Base-by-base conservation (phyloP, 1,140 invertebrate genomes). In the Dreissena rostriformis region DNA sequence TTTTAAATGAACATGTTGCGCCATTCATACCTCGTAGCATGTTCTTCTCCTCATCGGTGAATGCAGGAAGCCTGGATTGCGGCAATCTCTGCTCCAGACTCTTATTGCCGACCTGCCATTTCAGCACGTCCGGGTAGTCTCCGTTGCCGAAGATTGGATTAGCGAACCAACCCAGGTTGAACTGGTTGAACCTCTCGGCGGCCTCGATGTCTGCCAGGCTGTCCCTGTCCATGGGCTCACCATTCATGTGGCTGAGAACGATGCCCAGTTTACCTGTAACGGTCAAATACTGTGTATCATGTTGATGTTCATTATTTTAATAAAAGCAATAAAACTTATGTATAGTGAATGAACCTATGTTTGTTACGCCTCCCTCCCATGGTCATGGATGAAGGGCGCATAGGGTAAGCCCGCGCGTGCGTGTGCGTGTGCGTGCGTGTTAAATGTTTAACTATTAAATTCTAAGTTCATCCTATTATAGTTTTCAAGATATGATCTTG, bases 51-150 rank as follows among this genome's bases (percentile, higher is more conserved):
- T 74, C 70, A 4, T 80, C 57, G 1, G 86, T 89, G 74, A 91
- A 91, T 8, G 55, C 61, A 0, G 88, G 90, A 17, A 91, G 84
- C 68, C 91, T 75, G 22, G 91, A 91, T 11, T 66, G 53, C 8
- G 72, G 67, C 0, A 86, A 72, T 0, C 87, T 87, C 29, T 91
- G 79, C 51, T 85, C 71, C 14, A 67, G 65, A 75, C 89, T 92
- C 80, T 91, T 89, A 28, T 88, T 86, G 1, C 39, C 80, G 11
- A 92, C 79, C 26, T 86, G 85, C 22, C 77, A 39, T 76, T 88
- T 91, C 88, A 92, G 90, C 22, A 94, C 86, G 55, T 88, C 87
- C 11, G 93, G 93, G 76, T 94, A 94, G 79, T 93, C 91, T 12
- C 92, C 92, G 74, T 92, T 89, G 5, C 84, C 87, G 65, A 89